A percentile compares a stretch with the other conserved stretches of the same genome.
Evolutionary conservation across 2,113 vertebrate genomes (phyloP).

Genomic region (Chloebia gouldiae): DNA sequence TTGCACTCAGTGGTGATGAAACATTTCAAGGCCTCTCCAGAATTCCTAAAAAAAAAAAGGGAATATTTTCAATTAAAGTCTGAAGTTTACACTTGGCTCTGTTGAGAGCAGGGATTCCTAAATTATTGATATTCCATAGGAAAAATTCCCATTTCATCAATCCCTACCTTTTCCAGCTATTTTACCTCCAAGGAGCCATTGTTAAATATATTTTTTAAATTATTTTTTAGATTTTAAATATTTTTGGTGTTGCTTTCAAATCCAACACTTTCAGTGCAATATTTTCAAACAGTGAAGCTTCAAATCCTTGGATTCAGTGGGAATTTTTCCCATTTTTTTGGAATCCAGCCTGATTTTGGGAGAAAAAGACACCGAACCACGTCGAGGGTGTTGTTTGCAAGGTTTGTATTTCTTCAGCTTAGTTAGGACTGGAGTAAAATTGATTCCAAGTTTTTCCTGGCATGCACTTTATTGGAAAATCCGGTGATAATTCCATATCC

Average conservation of each 20-base stretch:
- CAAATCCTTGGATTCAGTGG: not conserved
- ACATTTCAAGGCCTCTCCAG: not conserved
- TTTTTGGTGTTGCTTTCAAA: not conserved
- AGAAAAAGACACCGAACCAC: accelerated
- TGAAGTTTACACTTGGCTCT: not conserved
- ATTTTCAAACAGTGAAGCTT: not conserved
- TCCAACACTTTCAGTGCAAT: not conserved
- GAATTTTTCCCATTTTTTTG: not conserved
- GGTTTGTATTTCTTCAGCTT: not conserved
- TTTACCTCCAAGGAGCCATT: not conserved
- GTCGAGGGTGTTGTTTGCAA: accelerated
- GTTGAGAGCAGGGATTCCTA: not conserved
- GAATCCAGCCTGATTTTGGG: not conserved
- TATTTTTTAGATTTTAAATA: not conserved
- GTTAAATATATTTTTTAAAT: not conserved
- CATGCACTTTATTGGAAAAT: not conserved
- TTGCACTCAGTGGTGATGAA: not conserved
- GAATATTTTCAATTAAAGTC: not conserved
- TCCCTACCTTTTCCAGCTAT: not conserved
- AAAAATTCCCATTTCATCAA: not conserved
- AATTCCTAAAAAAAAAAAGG: not conserved
- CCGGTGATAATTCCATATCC: not conserved
- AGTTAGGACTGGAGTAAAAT: not conserved
- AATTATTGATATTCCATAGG: not conserved
- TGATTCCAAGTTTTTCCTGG: not conserved